Conservation (phyloP, 2,797 vertebrate species). For the Prionace glauca region DNA sequence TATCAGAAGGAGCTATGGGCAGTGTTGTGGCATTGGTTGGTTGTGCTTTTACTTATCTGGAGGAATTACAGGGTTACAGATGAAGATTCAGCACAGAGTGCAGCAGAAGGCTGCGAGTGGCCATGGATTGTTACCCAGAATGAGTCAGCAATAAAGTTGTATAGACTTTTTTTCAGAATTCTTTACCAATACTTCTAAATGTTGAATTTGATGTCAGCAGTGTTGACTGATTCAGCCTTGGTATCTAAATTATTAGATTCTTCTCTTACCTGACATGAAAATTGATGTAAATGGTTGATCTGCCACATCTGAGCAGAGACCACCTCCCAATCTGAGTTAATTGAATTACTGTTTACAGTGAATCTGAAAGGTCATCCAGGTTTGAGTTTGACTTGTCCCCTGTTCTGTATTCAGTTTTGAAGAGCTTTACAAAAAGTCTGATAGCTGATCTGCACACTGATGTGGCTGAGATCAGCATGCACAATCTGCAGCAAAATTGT, state of each 20-base stretch:
- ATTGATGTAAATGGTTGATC: background rate
- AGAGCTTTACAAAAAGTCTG: constrained; percentile 6
- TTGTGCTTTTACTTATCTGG: background rate
- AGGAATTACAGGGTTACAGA: background rate
- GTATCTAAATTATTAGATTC: background rate
- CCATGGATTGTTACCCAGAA: background rate
- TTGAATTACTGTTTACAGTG: background rate
- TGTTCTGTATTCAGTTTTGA: background rate
- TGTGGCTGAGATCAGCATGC: background rate
- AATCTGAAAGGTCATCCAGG: background rate
- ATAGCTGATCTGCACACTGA: background rate
- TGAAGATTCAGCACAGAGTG: background rate
- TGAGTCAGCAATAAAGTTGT: background rate
- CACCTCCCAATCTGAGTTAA: too few relatives aligned
- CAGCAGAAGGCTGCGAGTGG: background rate
- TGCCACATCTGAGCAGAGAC: background rate
- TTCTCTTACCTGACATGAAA: too few relatives aligned
- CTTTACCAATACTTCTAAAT: background rate
- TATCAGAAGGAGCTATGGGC: background rate
- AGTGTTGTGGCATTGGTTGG: background rate
- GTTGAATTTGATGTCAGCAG: background rate
- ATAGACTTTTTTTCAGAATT: background rate
- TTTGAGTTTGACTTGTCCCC: background rate
- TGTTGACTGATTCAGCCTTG: background rate
- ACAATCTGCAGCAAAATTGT: background rate